Evolutionary conservation across 2,888 invertebrate genomes (phyloP).

Genomic region (Elgonia sp.): DNA sequence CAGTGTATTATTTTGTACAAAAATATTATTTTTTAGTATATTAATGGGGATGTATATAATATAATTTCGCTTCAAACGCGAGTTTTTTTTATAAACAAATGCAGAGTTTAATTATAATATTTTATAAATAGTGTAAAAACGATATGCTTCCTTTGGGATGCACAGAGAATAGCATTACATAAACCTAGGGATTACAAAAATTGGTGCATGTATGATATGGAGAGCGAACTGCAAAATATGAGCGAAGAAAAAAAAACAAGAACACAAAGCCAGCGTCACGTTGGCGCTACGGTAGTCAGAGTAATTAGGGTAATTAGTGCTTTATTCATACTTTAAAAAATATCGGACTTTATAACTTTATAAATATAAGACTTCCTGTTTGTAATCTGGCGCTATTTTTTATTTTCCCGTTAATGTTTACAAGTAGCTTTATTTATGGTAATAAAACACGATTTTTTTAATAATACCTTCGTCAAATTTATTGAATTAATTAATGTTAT

Average conservation of each 20-base stretch:
- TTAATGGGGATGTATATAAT: slow-evolving; percentile 18
- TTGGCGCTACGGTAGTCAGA: slow-evolving; percentile 45
- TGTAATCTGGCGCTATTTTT: slow-evolving; percentile 30
- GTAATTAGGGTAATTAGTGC: slow-evolving; percentile 63
- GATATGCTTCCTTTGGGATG: slow-evolving; percentile 11
- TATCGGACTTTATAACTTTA: slow-evolving; percentile 52
- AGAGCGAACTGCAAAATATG: slow-evolving; percentile 41
- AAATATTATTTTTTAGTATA: neutral
- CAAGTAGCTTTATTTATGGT: neutral
- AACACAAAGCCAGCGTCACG: slow-evolving; percentile 46
- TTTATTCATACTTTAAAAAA: slow-evolving; percentile 55
- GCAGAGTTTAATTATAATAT: slow-evolving; percentile 45
- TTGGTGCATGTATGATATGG: slow-evolving; percentile 41
- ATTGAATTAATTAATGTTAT: no score
- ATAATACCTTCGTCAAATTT: no score
- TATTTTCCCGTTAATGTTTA: slow-evolving; percentile 13
- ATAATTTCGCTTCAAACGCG: neutral
- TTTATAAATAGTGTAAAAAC: slow-evolving; percentile 52
- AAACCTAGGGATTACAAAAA: slow-evolving; percentile 49
- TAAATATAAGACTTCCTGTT: slow-evolving; percentile 41
- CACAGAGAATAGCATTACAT: slow-evolving; percentile 37
- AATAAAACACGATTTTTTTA: no score
- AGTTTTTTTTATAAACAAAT: slow-evolving; percentile 16
- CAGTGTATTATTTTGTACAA: neutral
- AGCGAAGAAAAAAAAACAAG: slow-evolving; percentile 13